Percentiles rank a stretch among this genome's conserved stretches.
These are phyloP conservation scores for Patella pellucida DNA, from an alignment of 2,888 invertebrate genomes.

Conservation along the genomic window DNA sequence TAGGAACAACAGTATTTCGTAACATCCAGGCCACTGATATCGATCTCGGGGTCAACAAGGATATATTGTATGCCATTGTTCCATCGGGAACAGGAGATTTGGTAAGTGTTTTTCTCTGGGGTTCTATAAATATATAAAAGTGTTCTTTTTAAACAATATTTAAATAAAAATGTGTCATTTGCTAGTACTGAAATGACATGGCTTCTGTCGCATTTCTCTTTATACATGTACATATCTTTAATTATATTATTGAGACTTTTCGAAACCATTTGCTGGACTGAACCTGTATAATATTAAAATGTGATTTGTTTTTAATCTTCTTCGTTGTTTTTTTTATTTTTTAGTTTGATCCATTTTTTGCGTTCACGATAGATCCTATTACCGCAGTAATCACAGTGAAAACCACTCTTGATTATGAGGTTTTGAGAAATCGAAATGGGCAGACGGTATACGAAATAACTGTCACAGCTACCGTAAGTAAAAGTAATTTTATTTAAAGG, in stretches of 20 bases:
- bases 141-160: too few species aligned
- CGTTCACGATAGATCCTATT: slow-evolving; percentile 36
- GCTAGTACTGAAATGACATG: too few species aligned
- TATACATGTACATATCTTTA: background rate
- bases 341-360: slow-evolving; percentile 29
- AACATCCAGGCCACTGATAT: slow-evolving; percentile 39
- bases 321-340: slow-evolving; percentile 20
- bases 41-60: slow-evolving; percentile 36
- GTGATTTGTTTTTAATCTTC: background rate
- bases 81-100: slow-evolving; percentile 12
- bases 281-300: background rate
- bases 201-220: too few species aligned
- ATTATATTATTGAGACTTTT: background rate
- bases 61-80: slow-evolving; percentile 11
- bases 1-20: slow-evolving; percentile 31
- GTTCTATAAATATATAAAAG: background rate
- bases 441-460: slow-evolving; percentile 28
- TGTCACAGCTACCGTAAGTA: slow-evolving; percentile 46
- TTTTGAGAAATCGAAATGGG: slow-evolving; percentile 15
- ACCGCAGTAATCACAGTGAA: slow-evolving; percentile 36
- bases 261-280: too few species aligned
- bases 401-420: slow-evolving; percentile 47
- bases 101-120: slow-evolving; percentile 21
- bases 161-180: too few species aligned
- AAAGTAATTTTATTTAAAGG: background rate